Evolutionary conservation across 2,113 vertebrate genomes (phyloP).

Genomic region (Phainopepla nitens): DNA sequence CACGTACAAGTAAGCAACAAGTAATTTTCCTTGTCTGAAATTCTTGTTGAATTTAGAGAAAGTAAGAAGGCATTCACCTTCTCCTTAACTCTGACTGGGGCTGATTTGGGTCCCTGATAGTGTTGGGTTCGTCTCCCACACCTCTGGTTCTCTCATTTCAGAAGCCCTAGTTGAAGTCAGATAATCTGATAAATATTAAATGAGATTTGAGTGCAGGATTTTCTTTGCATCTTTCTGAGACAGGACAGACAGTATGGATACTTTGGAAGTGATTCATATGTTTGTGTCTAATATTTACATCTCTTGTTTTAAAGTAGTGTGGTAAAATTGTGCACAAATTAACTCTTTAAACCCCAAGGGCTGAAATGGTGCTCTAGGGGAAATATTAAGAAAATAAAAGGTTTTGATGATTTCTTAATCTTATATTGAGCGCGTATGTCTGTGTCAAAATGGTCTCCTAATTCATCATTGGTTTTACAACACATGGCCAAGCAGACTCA

Average conservation of each 20-base stretch:
- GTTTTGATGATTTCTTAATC: background rate
- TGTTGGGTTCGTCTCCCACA: background rate
- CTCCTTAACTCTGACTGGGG: background rate
- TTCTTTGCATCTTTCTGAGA: background rate
- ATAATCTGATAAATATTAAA: background rate
- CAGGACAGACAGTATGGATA: background rate
- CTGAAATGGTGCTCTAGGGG: background rate
- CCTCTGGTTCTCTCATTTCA: background rate
- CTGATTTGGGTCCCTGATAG: background rate
- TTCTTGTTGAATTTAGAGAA: background rate
- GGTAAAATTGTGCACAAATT: background rate
- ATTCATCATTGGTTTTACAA: background rate
- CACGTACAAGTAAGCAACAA: constrained; percentile 88
- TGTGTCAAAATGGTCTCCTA: background rate
- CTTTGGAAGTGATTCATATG: background rate
- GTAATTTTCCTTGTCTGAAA: background rate
- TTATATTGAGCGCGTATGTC: background rate
- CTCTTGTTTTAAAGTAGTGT: background rate
- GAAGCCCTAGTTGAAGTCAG: background rate
- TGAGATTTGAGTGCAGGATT: background rate
- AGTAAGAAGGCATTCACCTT: background rate
- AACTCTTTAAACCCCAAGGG: background rate
- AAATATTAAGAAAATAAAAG: background rate
- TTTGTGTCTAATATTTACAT: background rate
- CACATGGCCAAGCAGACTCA: background rate